Evolutionary conservation across 2,113 vertebrate species (phyloP).

Genomic region (Tachuris rubrigastra): DNA sequence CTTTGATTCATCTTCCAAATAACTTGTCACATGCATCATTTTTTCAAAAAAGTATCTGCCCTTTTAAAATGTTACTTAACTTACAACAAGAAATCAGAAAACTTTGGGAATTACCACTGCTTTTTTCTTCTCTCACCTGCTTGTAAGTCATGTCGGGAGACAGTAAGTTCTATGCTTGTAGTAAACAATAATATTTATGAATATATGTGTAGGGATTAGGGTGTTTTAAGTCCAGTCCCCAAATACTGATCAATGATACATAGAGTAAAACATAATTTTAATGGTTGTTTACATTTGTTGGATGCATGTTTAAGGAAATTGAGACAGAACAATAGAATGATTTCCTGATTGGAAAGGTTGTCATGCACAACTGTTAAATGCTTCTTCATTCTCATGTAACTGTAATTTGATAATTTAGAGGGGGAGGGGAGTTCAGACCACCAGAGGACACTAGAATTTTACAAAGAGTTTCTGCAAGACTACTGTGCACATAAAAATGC

Average conservation of each 20-base stretch:
- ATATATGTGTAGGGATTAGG: background rate
- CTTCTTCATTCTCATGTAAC: background rate
- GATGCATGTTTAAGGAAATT: background rate
- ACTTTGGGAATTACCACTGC: background rate
- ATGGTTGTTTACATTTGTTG: background rate
- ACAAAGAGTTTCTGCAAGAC: background rate
- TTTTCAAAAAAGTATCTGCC: background rate
- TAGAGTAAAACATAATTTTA: background rate
- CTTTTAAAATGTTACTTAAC: background rate
- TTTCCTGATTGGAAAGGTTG: background rate
- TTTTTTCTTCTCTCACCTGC: background rate
- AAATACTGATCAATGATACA: background rate
- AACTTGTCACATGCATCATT: background rate
- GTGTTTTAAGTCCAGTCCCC: background rate
- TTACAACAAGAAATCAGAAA: background rate
- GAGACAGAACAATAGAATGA: background rate
- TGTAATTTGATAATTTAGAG: background rate
- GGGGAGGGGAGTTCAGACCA: background rate
- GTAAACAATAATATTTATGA: background rate
- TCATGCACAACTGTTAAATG: background rate
- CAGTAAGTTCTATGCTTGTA: background rate
- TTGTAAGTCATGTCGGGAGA: background rate
- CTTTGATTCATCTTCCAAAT: background rate
- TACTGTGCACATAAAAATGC: background rate
- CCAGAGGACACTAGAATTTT: background rate